Percentiles rank a stretch among this genome's conserved stretches.
Evolutionary conservation across 2,797 vertebrate genomes (phyloP).

Genomic region (Falco novaeseelandiae): DNA sequence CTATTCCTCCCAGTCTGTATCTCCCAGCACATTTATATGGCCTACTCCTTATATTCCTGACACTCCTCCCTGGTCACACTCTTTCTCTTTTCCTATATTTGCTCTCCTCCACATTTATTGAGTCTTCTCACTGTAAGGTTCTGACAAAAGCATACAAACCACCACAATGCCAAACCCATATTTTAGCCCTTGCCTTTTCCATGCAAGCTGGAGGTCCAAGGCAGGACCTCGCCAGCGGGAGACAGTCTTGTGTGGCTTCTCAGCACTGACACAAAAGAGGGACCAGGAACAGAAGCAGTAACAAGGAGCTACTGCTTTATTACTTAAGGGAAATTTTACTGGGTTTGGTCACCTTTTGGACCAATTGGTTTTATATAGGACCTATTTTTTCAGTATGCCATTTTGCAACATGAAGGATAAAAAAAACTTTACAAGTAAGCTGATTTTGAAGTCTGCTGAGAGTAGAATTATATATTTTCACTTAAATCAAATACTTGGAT

Average conservation of each 20-base stretch:
- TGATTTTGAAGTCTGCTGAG: background rate
- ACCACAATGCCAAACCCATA: accelerated
- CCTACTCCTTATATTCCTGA: background rate
- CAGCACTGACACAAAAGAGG: background rate
- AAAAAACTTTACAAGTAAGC: background rate
- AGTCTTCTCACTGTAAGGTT: background rate
- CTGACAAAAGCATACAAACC: background rate
- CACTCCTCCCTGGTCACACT: background rate
- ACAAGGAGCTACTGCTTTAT: background rate
- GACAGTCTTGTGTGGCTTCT: background rate
- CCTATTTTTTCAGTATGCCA: background rate
- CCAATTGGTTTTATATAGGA: background rate
- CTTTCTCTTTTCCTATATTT: background rate
- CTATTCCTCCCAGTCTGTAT: background rate
- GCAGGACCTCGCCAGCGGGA: background rate
- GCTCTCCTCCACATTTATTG: background rate
- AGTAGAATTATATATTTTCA: background rate
- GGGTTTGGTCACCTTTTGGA: background rate
- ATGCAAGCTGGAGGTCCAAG: background rate
- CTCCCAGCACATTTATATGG: background rate
- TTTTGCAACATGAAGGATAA: background rate
- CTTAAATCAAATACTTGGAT: background rate
- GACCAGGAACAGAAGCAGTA: background rate
- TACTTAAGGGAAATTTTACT: background rate
- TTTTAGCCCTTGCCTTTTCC: background rate